Conservation (phyloP, 2,113 vertebrate genomes). For the Microtus ochrogaster region DNA sequence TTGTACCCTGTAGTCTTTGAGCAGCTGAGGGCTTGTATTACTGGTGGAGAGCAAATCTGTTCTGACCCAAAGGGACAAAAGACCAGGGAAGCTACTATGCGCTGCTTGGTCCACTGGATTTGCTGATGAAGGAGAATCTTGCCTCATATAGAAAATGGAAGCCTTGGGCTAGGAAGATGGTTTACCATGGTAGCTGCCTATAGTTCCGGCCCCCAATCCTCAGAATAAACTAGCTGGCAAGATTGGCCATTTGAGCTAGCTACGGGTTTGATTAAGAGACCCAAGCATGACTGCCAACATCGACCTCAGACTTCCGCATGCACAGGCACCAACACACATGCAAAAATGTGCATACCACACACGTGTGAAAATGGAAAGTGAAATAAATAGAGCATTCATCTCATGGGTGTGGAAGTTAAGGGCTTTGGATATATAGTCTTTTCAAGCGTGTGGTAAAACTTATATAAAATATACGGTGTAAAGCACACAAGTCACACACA, state of each 20-base stretch:
- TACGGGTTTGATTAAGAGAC: neutral
- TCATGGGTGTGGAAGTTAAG: neutral
- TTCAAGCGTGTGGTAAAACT: neutral
- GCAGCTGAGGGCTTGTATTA: neutral
- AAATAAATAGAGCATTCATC: neutral
- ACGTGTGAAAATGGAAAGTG: neutral
- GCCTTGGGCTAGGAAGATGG: neutral
- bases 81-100: neutral
- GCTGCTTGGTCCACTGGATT: neutral
- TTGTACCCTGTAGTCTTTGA: fast-evolving
- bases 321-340: neutral
- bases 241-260: neutral
- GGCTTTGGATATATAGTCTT: neutral
- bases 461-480: neutral
- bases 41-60: neutral
- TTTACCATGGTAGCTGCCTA: neutral
- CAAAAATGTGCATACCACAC: neutral
- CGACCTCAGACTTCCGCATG: neutral
- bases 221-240: neutral
- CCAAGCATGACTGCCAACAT: neutral
- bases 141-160: neutral
- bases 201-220: neutral
- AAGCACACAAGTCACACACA: neutral
- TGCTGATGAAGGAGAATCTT: neutral
- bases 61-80: neutral